phyloP scores from a whole-genome alignment of 2,797 vertebrate species.

The Peromyscus attwateri region DNA sequence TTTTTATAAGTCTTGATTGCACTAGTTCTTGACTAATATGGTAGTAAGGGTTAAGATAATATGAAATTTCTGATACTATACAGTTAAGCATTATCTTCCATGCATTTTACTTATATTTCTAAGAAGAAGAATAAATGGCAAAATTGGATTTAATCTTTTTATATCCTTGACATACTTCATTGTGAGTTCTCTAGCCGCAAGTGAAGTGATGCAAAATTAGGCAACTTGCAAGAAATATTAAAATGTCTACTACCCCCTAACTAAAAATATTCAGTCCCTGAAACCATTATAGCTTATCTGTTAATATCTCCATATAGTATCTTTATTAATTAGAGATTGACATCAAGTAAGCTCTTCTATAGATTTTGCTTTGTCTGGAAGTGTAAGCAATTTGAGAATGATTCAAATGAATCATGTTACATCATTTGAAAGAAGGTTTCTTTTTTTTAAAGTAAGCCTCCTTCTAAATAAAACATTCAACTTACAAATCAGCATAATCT shows the following conservation, averaged over 20 bases:
- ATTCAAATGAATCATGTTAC: constrained; percentile 46
- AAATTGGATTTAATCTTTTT: constrained; percentile 52
- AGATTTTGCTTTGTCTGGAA: constrained; percentile 43
- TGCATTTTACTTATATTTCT: constrained; percentile 18
- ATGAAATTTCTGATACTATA: background rate
- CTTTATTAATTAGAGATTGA: constrained; percentile 36
- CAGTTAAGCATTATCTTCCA: background rate
- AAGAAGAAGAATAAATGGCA: background rate
- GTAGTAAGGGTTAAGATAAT: background rate
- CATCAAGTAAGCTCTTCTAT: constrained; percentile 26
- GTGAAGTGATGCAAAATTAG: background rate
- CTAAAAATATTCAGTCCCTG: background rate
- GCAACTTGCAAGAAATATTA: constrained; percentile 27
- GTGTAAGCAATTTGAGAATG: constrained; percentile 50
- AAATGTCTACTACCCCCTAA: background rate
- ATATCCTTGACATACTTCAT: background rate
- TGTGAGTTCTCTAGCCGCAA: background rate
- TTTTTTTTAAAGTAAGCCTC: background rate
- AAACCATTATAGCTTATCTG: constrained; percentile 35
- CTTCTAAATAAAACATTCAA: constrained; percentile 19
- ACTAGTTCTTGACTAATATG: background rate
- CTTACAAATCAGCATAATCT: background rate
- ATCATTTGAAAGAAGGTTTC: background rate
- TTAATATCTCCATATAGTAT: constrained; percentile 31
- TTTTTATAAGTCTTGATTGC: background rate